Base-by-base conservation (phyloP, 2,797 vertebrate genomes). In the Cephalopachus bancanus region DNA sequence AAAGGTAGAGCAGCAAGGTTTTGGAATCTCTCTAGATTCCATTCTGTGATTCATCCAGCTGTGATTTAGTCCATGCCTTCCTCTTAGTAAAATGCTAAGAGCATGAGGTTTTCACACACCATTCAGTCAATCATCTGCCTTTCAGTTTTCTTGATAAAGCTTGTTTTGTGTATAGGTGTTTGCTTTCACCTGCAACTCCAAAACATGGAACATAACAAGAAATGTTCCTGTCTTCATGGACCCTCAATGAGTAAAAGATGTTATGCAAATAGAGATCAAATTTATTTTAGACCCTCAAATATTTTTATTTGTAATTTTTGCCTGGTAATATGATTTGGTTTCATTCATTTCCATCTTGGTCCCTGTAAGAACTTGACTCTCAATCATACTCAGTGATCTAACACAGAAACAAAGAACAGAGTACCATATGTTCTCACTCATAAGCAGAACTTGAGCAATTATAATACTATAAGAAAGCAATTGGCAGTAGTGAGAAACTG, bases 251-350 rank as follows among this genome's bases (percentile, higher is more conserved):
- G 12, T 60, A 65, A 76, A 4, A 92, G 26, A 75, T 64, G n/a
- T 4, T 37, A 62, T 22, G 15, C 10, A 75, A 93, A 79, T n/a
- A 78, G 49, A 85, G 11, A 64, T 71, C 1, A 49, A 51, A 59
- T 62, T 69, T 75, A 69, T 76, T 93, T 91, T 60, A 71, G 62
- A 64, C 3, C 5, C 4, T 79, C 53, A 24, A 62, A 55, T 49
- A 76, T 83, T 89, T 83, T 89, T 87, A 22, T 14, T 75, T 85
- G 91, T 80, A 89, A 49, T 76, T 88, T 83, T 85, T 69, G 16
- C 65, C 53, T 86, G 14, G 17, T 79, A 93, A 95, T 59, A 22
- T 92, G 59, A 26, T 83, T 86, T 86, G 67, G 44, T 93, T 62
- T 12, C 30, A 7, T 22, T 94, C 51, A 67, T 74, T 84, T 75